phyloP scores from a whole-genome alignment of 2,888 invertebrate genomes.

The Chloroclystis v-ata region DNA sequence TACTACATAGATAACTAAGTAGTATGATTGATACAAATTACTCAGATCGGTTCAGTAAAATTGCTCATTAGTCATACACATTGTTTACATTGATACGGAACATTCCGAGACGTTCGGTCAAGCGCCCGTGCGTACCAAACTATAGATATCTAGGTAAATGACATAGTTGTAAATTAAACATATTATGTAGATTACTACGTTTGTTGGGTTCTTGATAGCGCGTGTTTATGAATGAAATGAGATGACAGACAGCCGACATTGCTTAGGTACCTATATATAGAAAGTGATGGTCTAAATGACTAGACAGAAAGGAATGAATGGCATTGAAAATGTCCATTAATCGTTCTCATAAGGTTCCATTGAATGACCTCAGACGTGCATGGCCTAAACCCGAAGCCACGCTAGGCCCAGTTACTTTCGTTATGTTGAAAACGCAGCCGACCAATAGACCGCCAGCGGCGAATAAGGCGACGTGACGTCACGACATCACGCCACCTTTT shows the following conservation, averaged over 20 bases:
- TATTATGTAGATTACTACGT: constrained; percentile 12
- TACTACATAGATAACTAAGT: too few relatives aligned
- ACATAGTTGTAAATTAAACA: constrained; percentile 16
- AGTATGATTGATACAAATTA: constrained; percentile 4
- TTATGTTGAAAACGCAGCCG: constrained; percentile 41
- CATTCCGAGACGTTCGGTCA: constrained; percentile 14
- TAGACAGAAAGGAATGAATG: too few relatives aligned
- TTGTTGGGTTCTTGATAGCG: constrained; percentile 3
- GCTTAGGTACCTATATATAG: too few relatives aligned
- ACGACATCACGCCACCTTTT: constrained; percentile 77
- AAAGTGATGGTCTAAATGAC: too few relatives aligned
- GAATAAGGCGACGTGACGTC: constrained; percentile 74
- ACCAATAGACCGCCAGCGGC: constrained; percentile 58
- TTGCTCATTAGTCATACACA: constrained; percentile 20
- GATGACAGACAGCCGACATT: constrained; percentile 3
- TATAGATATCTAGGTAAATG: constrained; percentile 12
- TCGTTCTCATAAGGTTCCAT: constrained; percentile 23
- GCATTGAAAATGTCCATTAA: constrained; percentile 22
- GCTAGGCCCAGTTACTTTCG: constrained; percentile 32
- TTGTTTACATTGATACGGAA: constrained; percentile 26
- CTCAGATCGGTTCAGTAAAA: constrained; percentile 12
- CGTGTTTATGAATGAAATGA: constrained; percentile 17
- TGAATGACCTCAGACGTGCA: constrained; percentile 35
- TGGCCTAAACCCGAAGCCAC: constrained; percentile 31
- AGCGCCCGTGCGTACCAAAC: constrained; percentile 3